phyloP scores from a whole-genome alignment of 2,888 invertebrate species.

The Argyresthia goedartella region DNA sequence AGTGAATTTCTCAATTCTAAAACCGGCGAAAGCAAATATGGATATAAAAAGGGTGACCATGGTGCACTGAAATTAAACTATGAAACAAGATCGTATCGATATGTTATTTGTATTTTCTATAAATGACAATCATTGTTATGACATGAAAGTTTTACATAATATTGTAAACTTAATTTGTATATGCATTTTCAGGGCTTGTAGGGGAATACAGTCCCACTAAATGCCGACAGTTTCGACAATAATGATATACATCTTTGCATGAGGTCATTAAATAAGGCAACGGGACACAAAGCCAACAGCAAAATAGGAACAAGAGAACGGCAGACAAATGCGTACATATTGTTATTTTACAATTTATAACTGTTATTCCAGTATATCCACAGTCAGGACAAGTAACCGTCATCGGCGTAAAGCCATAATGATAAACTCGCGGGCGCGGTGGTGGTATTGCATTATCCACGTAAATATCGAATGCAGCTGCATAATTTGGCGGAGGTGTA shows the following conservation, averaged over 20 bases:
- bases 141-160: too few species aligned
- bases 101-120: too few species aligned
- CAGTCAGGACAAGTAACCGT: conserved; percentile 48
- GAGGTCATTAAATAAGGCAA: conserved; percentile 51
- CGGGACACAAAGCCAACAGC: conserved; percentile 58
- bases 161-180: too few species aligned
- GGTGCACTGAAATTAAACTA: too few species aligned
- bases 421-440: conserved; percentile 31
- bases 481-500: conserved; percentile 55
- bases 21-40: too few species aligned
- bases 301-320: conserved; percentile 43
- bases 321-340: conserved; percentile 57
- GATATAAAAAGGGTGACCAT: too few species aligned
- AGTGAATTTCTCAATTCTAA: too few species aligned
- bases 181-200: conserved; percentile 37
- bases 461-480: conserved; percentile 55
- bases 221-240: conserved; percentile 51
- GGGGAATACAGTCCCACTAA: conserved; percentile 57
- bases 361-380: conserved; percentile 46
- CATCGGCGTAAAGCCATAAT: conserved; percentile 46
- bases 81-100: too few species aligned
- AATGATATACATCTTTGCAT: conserved; percentile 62
- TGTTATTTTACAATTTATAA: conserved; percentile 39
- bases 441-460: conserved; percentile 39
- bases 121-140: too few species aligned